Evolutionary conservation across 2,797 vertebrate species (phyloP).

Genomic region (Chaetophractus vellerosus): DNA sequence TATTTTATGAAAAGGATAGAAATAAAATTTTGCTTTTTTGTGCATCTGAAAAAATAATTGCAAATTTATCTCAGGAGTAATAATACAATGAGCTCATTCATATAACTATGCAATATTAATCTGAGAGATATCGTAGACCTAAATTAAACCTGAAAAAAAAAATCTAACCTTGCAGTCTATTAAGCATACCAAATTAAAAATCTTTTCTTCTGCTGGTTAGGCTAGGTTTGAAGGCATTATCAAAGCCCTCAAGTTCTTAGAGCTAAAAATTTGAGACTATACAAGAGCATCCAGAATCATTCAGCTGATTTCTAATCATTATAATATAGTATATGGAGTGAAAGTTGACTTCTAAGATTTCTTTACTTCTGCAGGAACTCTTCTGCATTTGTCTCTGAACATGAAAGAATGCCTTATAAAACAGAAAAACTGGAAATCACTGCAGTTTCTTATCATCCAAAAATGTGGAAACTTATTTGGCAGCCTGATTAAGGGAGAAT

Average conservation of each 20-base stretch:
- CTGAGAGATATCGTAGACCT: background rate
- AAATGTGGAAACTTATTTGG: conserved; percentile 34
- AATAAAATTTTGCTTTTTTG: conserved; percentile 15
- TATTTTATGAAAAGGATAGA: conserved; percentile 58
- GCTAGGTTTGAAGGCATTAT: background rate
- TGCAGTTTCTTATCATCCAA: conserved; percentile 8
- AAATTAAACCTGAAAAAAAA: conserved; percentile 50
- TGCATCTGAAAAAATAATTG: conserved; percentile 53
- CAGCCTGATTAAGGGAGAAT: conserved; percentile 16
- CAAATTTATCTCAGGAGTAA: conserved; percentile 2
- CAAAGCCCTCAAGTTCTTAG: conserved; percentile 9
- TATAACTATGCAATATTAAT: background rate
- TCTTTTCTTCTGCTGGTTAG: conserved; percentile 28
- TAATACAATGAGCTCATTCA: background rate
- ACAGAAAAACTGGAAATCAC: conserved; percentile 19
- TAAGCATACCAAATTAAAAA: conserved; percentile 26
- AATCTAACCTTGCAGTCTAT: background rate
- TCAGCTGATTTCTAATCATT: conserved; percentile 38
- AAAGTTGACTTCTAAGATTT: conserved; percentile 36
- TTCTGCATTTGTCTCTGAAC: conserved; percentile 38
- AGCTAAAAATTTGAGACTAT: conserved; percentile 13
- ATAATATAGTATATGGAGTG: background rate
- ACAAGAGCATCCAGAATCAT: conserved; percentile 10
- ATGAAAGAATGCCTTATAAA: conserved; percentile 55
- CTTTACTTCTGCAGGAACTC: conserved; percentile 31